Evolutionary conservation across 2,888 invertebrate genomes (phyloP).

Genomic region (Trissoscelio sp.): DNA sequence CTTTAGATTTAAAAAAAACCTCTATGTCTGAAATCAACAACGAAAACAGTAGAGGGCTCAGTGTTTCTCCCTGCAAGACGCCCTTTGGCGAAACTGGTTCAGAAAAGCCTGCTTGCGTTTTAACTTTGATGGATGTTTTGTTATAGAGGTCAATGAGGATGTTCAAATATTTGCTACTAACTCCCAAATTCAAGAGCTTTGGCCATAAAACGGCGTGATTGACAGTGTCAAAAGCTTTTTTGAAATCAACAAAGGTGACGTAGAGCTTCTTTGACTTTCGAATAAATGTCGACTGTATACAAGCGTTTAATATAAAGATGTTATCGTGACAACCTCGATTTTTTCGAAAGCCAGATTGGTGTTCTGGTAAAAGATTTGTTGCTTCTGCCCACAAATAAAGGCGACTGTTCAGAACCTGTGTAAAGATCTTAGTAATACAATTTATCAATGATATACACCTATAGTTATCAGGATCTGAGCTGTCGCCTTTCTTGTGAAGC

Average conservation of each 20-base stretch:
- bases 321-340: neutral
- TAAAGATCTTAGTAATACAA: slow-evolving; percentile 13
- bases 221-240: neutral
- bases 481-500: slow-evolving; percentile 20
- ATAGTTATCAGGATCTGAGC: slow-evolving; percentile 12
- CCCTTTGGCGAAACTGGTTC: neutral
- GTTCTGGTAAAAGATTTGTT: neutral
- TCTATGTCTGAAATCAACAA: neutral
- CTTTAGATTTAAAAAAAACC: neutral
- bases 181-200: neutral
- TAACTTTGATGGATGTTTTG: neutral
- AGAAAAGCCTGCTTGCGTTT: neutral
- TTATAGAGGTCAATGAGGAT: neutral
- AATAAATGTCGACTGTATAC: neutral
- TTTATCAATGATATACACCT: slow-evolving; percentile 18
- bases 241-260: neutral
- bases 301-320: neutral
- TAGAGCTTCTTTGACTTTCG: neutral
- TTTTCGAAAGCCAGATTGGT: neutral
- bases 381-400: neutral
- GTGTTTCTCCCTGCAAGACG: neutral
- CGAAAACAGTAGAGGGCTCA: too few species aligned
- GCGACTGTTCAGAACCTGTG: neutral
- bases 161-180: neutral
- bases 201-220: neutral